Evolutionary conservation across 2,113 vertebrate species (phyloP), one percentile per base, ranked within the genome.

Genomic region (Puma concolor): DNA sequence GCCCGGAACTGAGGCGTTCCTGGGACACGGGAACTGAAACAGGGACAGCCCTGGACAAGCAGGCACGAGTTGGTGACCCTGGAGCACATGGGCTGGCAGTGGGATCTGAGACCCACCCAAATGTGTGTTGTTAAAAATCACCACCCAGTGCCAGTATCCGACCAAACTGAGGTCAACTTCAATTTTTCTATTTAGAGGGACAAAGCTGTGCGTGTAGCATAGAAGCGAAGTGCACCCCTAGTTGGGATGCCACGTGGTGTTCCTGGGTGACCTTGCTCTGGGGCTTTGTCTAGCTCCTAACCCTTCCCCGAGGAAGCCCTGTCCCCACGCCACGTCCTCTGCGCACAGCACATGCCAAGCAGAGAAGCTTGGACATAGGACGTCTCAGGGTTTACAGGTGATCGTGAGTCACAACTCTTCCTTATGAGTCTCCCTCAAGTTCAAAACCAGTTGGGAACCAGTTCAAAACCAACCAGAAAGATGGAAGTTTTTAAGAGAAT

Each of bases 301-400:
- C 29, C 54, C 8, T 66, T 9, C 0, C 14, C 27, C 2, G 33
- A 23, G 5, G 16, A 21, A 13, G 38, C 57, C 69, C 54, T 2
- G 4, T 60, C 48, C 19, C 4, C 21, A 1, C 9, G 0, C 11
- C 29, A 8, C 0, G 33, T 7, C 8, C 7, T 57, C 12, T 17
- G 17, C 83, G 11, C 4, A 0, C 1, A 19, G n/a, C 77, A 17
- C 0, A 1, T 16, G 23, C 27, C 57, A 27, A 0, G 3, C 38
- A 27, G n/a, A 83, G 76, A 57, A 15, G 19, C 36, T 54, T 38
- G 36, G 57, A 71, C 11, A 0, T 1, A 2, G 63, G 82, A 33
- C 14, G 0, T 7, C 0, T 0, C 60, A 48, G 21, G 31, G 15
- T 1, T 7, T 5, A 17, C 9, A 52, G 36, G 7, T 31, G 41